These are phyloP conservation scores for Scaptomyza parva DNA, from an alignment of 2,888 invertebrate species.

Conservation along the genomic window DNA sequence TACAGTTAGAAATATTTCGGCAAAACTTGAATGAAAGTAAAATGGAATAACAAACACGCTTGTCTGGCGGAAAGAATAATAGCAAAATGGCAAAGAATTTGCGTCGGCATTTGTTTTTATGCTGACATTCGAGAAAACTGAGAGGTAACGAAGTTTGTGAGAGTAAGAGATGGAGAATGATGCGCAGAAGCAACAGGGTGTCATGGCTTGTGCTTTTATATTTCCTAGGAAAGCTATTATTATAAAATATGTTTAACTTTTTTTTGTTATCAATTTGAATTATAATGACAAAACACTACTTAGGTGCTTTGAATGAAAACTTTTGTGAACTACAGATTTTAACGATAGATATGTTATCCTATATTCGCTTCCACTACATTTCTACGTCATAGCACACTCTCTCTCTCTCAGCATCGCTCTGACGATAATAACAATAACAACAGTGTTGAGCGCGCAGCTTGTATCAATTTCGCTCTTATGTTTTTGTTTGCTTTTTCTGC, in stretches of 20 bases:
- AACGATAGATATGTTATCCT: conserved; percentile 11
- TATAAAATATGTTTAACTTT: neutral
- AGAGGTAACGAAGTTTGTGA: conserved; percentile 14
- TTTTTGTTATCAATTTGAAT: neutral
- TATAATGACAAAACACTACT: neutral
- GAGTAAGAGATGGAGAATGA: conserved; percentile 22
- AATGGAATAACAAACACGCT: conserved; percentile 34
- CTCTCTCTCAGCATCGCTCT: conserved; percentile 65
- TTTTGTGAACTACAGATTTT: neutral
- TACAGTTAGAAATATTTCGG: conserved; percentile 23
- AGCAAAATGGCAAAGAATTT: conserved; percentile 33
- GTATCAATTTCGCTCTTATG: conserved; percentile 73
- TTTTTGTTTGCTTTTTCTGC: conserved; percentile 76
- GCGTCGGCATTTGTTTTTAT: conserved; percentile 47
- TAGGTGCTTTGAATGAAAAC: neutral
- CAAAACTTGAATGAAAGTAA: conserved; percentile 43
- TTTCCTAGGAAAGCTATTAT: neutral
- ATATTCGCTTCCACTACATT: neutral
- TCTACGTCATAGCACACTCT: conserved; percentile 25
- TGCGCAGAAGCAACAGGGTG: conserved; percentile 65
- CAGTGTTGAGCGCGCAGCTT: conserved; percentile 48
- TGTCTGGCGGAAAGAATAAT: conserved; percentile 19
- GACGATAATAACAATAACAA: conserved; percentile 50
- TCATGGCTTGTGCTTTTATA: conserved; percentile 20
- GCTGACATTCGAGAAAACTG: conserved; percentile 28